Percentiles rank a stretch among this genome's conserved stretches.
Conservation (phyloP, 1,140 invertebrate species). For the Nilaparvata lugens region DNA sequence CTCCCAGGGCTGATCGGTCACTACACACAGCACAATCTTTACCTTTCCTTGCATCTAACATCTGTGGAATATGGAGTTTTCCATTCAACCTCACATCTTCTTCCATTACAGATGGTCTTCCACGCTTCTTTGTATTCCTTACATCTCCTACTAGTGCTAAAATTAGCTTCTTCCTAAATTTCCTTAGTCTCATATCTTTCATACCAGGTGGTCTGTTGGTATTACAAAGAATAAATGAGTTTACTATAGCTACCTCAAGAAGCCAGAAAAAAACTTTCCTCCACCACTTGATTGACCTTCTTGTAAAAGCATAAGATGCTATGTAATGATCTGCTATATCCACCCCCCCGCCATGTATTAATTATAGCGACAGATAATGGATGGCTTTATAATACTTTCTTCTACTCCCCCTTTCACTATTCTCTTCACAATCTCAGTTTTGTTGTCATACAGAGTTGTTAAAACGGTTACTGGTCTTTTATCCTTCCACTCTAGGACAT, state of each 20-base stretch:
- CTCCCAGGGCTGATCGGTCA: not conserved
- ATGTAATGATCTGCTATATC: conserved; percentile 8
- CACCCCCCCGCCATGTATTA: conserved; percentile 5
- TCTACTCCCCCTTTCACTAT: conserved; percentile 6
- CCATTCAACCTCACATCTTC: not conserved
- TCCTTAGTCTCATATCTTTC: not conserved
- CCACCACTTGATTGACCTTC: conserved; percentile 8
- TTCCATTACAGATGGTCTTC: not conserved
- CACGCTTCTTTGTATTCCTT: conserved; percentile 8
- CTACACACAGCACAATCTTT: not conserved
- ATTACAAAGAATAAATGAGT: conserved; percentile 8
- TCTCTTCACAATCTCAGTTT: not conserved
- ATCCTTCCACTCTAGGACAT: conserved; percentile 8
- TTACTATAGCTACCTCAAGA: conserved; percentile 4
- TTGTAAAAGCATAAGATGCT: not conserved
- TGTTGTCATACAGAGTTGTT: conserved; percentile 5
- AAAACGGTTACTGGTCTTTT: conserved; percentile 2
- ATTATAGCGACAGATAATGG: conserved; percentile 3
- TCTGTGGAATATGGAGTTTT: not conserved
- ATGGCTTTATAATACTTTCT: conserved; percentile 5
- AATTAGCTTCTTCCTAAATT: conserved; percentile 6
- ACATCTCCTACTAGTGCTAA: not conserved
- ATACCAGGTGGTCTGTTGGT: not conserved
- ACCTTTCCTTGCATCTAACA: not conserved
- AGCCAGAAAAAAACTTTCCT: not conserved